These are phyloP conservation scores for Pica pica DNA, from an alignment of 2,113 vertebrate species.

Conservation along the genomic window DNA sequence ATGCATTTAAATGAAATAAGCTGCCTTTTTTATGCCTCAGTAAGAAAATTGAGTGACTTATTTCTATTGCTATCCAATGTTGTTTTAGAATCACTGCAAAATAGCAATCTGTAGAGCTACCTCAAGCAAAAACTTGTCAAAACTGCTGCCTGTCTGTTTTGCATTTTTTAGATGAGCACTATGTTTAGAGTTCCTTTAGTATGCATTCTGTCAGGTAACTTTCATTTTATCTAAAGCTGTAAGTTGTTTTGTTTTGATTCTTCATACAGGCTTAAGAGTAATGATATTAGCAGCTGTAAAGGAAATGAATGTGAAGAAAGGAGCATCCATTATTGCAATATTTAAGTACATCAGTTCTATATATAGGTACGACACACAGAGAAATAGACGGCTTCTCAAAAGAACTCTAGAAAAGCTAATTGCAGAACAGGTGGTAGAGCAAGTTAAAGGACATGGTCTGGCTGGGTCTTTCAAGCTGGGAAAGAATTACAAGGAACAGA, in stretches of 20 bases:
- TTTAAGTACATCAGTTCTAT: slow-evolving; percentile 87
- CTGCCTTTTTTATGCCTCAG: neutral
- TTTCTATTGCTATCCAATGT: neutral
- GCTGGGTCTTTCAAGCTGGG: slow-evolving; percentile 93
- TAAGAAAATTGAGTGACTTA: neutral
- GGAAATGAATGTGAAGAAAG: slow-evolving; percentile 89
- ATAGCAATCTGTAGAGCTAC: neutral
- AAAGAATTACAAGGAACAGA: slow-evolving; percentile 90
- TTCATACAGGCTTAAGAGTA: slow-evolving; percentile 84
- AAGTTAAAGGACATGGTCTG: slow-evolving; percentile 93
- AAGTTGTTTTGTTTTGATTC: neutral
- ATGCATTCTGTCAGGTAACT: neutral
- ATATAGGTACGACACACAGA: slow-evolving; percentile 86
- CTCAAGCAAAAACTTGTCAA: neutral
- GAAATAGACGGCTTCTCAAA: slow-evolving; percentile 87
- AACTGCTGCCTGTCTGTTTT: neutral
- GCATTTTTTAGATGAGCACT: neutral
- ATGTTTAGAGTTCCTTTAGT: neutral
- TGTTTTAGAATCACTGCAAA: neutral
- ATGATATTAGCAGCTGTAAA: slow-evolving; percentile 92
- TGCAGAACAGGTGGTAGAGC: slow-evolving; percentile 83
- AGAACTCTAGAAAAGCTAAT: slow-evolving; percentile 87
- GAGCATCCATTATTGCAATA: slow-evolving; percentile 88
- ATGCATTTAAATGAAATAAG: neutral
- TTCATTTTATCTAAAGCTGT: slow-evolving; percentile 6